Base-by-base conservation (phyloP, 2,888 invertebrate genomes). In the Torymus aiolomorphi region DNA sequence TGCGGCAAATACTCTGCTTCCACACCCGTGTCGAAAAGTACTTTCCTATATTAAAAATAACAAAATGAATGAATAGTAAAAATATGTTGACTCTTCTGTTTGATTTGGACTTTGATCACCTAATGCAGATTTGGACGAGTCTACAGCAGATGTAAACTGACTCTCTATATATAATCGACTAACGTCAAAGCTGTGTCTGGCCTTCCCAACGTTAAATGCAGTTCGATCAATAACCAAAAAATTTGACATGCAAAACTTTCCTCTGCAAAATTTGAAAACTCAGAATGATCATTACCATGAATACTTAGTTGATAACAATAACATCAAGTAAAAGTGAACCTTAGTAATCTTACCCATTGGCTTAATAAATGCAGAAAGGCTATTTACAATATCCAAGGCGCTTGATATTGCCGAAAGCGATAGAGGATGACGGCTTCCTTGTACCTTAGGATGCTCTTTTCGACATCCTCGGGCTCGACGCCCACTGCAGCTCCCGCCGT, bases 391-490 rank as follows among this genome's bases (percentile, higher is more conserved):
- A 81, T 89, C 88, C 0, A 93, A 91, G 12, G 96, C 95, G 94
- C 92, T 70, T 93, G 93, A 87, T 95, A 96, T 87, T 96, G 95
- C 78, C 94, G 93, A 10, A 94, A 93, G 86, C 96, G 95, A 89
- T 95, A 96, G 10, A 95, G 91, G 56, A 96, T 86, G 3, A 97
- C 93, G 11, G 96, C 96, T 88, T 96, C 95, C 89, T 96, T 97
- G 90, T 95, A 97, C 84, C 94, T 93, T 72, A 95, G 90, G 54
- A 94, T 92, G 85, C 94, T 94, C 85, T 93, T 93, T 83, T 94
- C 94, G 3, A 94, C 93, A 87, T 94, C 94, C 82, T 94, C 94
- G 56, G 93, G 4, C 31, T 31, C 31, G 31, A 31, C 31, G 31
- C 31, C n/a, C 54, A 24, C 76, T 0, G 74, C 71, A 1, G 83